A percentile compares a stretch with the other conserved stretches of the same genome.
Evolutionary conservation across 1,140 invertebrate genomes (phyloP).

Genomic region (Lepidurus couesii): DNA sequence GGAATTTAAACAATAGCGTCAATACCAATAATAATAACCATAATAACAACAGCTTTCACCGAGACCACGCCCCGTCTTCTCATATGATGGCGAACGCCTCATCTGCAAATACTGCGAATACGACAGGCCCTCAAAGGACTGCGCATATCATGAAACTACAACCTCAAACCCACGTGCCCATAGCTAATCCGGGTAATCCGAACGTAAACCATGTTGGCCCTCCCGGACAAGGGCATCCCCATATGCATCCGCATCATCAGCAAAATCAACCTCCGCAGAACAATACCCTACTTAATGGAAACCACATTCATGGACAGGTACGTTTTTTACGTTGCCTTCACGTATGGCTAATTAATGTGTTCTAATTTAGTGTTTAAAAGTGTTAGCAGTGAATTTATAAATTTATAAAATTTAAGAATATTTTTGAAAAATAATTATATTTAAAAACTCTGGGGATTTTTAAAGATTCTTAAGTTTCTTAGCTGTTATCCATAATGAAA

Average conservation of each 20-base stretch:
- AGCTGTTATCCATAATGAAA: too few species aligned
- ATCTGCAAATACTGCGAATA: not conserved
- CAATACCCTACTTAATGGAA: not conserved
- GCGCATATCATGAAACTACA: conserved; percentile 5
- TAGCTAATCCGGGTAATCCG: not conserved
- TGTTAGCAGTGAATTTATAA: too few species aligned
- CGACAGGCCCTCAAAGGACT: not conserved
- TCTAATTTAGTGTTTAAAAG: too few species aligned
- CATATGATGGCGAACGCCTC: not conserved
- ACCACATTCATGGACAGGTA: not conserved
- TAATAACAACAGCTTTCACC: not conserved
- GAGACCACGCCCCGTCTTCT: not conserved
- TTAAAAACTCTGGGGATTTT: too few species aligned
- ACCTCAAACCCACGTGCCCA: not conserved
- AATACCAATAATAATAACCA: not conserved
- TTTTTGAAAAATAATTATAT: too few species aligned
- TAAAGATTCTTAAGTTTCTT: too few species aligned
- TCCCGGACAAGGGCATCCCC: not conserved
- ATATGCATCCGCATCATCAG: conserved; percentile 5
- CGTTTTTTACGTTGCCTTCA: not conserved
- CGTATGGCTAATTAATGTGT: not conserved
- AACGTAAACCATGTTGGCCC: not conserved
- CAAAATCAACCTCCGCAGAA: not conserved
- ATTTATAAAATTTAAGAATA: too few species aligned
- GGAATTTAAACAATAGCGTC: not conserved